phyloP scores from a whole-genome alignment of 1,140 invertebrate genomes.

The Lamellibrachia luymesi region DNA sequence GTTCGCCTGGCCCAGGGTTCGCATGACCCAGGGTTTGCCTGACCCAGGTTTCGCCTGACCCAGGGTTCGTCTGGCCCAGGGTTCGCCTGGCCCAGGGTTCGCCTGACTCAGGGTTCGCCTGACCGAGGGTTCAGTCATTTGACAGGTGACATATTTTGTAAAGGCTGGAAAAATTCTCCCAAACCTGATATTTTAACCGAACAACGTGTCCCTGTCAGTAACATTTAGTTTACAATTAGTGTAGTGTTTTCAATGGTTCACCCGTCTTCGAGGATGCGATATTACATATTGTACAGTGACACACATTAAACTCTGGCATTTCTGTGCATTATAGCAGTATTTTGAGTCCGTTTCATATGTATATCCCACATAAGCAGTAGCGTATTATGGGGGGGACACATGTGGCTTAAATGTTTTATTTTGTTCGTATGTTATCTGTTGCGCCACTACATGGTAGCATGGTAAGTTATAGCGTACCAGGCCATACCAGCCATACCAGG shows the following conservation, averaged over 20 bases:
- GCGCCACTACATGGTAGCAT: no score
- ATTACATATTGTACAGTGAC: neutral
- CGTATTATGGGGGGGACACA: neutral
- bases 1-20: no score
- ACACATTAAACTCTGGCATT: neutral
- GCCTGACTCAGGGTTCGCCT: no score
- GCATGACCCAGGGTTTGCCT: no score
- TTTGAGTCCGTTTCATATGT: neutral
- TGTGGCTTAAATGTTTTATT: no score
- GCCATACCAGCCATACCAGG: neutral
- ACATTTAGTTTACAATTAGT: neutral
- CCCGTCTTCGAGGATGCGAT: neutral
- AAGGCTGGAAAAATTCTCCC: neutral
- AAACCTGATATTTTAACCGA: neutral
- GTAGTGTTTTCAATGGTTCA: neutral
- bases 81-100: no score
- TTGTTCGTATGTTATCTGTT: no score
- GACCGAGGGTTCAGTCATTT: no score
- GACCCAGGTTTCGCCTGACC: no score
- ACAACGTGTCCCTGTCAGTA: neutral
- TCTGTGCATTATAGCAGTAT: neutral
- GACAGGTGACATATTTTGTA: neutral
- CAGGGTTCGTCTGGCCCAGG: no score
- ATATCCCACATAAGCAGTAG: neutral
- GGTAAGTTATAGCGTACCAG: neutral